Percentiles rank a stretch among this genome's conserved stretches.
Evolutionary conservation across 2,797 vertebrate genomes (phyloP).

Genomic region (Avahi laniger): DNA sequence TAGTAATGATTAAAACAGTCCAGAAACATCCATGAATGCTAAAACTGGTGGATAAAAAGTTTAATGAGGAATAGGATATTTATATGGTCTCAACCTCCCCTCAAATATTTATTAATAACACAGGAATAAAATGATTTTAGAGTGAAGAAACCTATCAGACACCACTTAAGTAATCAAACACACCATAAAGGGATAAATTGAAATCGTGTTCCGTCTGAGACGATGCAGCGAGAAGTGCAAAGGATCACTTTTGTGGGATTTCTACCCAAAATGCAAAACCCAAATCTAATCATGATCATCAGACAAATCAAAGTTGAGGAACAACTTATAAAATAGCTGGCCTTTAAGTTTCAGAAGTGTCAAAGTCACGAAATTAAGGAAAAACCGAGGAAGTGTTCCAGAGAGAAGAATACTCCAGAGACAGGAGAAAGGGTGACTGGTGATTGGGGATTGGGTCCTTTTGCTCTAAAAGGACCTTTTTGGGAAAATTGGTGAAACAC

Average conservation of each 20-base stretch:
- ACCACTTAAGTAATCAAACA: neutral
- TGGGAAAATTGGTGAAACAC: neutral
- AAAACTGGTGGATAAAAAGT: neutral
- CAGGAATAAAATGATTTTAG: neutral
- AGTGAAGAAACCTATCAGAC: neutral
- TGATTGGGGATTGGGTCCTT: neutral
- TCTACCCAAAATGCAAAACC: neutral
- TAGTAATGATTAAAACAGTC: neutral
- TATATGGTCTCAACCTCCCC: neutral
- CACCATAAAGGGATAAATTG: neutral
- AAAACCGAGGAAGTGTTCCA: neutral
- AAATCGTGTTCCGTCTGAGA: neutral
- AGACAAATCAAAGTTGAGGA: neutral
- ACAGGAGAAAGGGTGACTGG: neutral
- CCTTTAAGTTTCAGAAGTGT: neutral
- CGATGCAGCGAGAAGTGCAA: rapidly evolving
- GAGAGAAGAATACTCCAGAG: neutral
- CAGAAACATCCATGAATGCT: neutral
- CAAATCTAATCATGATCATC: neutral
- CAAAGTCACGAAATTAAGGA: neutral
- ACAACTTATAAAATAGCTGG: neutral
- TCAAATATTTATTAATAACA: neutral
- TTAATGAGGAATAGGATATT: neutral
- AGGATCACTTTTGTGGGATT: neutral
- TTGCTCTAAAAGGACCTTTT: neutral